Evolutionary conservation across 2,888 invertebrate species (phyloP).

Genomic region (Drosophila mulleri): DNA sequence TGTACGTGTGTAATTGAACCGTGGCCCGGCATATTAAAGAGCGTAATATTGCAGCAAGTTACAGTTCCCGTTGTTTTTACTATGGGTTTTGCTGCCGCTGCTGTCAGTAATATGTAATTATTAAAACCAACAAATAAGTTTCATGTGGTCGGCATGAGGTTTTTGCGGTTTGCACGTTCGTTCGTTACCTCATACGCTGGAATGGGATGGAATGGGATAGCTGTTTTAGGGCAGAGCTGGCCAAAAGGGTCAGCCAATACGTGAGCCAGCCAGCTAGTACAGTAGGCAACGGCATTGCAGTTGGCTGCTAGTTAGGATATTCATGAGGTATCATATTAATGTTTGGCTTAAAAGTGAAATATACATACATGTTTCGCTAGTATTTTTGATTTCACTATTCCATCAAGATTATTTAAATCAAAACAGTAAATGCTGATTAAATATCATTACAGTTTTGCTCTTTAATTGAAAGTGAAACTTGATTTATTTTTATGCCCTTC

Average conservation of each 20-base stretch:
- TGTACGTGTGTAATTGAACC: slow-evolving; percentile 76
- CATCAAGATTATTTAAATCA: too few species aligned
- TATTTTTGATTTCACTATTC: too few species aligned
- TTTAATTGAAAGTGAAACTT: neutral
- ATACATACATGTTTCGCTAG: too few species aligned
- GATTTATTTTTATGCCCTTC: neutral
- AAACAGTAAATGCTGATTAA: too few species aligned
- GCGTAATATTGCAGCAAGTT: slow-evolving; percentile 46
- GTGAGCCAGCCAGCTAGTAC: neutral
- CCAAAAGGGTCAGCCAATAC: slow-evolving; percentile 21
- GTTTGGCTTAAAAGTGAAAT: too few species aligned
- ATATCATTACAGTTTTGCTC: too few species aligned
- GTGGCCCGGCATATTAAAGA: slow-evolving; percentile 74
- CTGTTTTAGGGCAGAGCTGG: slow-evolving; percentile 52
- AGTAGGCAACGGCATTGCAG: slow-evolving; percentile 16
- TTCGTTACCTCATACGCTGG: slow-evolving; percentile 10
- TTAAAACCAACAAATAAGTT: slow-evolving; percentile 81
- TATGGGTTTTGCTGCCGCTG: neutral
- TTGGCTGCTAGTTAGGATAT: slow-evolving; percentile 15
- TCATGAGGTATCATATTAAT: neutral
- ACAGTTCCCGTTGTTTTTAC: slow-evolving; percentile 13
- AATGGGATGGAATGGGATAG: neutral
- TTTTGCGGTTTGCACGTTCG: slow-evolving; percentile 33
- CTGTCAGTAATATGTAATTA: slow-evolving; percentile 72
- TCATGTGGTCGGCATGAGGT: slow-evolving; percentile 55